Conservation (phyloP, 2,888 invertebrate species). For the Lepidochrysops patricia region DNA sequence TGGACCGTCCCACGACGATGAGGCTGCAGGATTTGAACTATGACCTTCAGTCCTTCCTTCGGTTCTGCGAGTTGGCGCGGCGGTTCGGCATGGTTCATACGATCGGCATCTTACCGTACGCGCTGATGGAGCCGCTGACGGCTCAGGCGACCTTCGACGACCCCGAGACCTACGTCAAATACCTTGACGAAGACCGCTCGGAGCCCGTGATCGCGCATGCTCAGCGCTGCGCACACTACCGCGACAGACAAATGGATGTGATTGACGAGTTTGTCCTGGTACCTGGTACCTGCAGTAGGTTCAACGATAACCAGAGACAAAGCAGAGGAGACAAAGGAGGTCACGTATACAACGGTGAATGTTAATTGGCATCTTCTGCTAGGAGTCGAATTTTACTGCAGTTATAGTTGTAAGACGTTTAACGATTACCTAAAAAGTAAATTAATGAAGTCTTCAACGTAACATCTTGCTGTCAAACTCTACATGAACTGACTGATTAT, state of each 20-base stretch:
- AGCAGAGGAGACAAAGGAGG: no score
- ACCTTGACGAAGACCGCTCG: conserved; percentile 28
- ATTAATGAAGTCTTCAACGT: no score
- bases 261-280: conserved; percentile 46
- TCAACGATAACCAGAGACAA: no score
- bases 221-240: conserved; percentile 27
- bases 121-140: conserved; percentile 31
- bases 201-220: conserved; percentile 32
- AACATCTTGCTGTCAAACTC: no score
- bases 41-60: conserved; percentile 20
- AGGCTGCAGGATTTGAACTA: conserved; percentile 32
- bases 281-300: background rate
- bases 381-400: no score
- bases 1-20: conserved; percentile 33
- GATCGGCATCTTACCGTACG: conserved; percentile 32
- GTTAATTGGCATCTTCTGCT: no score
- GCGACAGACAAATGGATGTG: conserved; percentile 35
- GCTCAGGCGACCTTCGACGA: conserved; percentile 32
- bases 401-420: no score
- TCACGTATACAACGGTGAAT: no score
- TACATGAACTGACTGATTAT: no score
- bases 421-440: no score
- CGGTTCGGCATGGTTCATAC: conserved; percentile 25
- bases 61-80: conserved; percentile 26
- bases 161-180: conserved; percentile 27